A percentile compares a stretch with the other conserved stretches of the same genome.
Evolutionary conservation across 1,140 invertebrate genomes (phyloP).

Genomic region (Drosophila funebris): DNA sequence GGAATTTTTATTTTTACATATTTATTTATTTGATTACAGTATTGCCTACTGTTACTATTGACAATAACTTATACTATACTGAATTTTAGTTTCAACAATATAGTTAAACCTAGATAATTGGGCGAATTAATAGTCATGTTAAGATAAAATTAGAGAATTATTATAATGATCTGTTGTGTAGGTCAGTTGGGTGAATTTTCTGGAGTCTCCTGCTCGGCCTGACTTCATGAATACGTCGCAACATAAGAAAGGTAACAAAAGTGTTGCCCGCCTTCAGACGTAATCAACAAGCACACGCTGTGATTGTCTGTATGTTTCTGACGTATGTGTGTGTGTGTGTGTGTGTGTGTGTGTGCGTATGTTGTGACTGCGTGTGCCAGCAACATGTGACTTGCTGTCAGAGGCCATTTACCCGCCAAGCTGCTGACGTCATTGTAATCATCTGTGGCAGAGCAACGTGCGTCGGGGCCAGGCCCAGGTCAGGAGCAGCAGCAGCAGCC

Average conservation of each 20-base stretch:
- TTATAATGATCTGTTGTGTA: no score
- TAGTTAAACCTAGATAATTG: no score
- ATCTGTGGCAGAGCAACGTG: slow-evolving; percentile 14
- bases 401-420: slow-evolving; percentile 77
- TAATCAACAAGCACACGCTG: background rate
- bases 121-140: no score
- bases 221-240: no score
- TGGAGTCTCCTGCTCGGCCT: no score
- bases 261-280: slow-evolving; percentile 57
- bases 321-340: background rate
- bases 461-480: slow-evolving; percentile 29
- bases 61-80: no score
- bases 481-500: slow-evolving; percentile 18
- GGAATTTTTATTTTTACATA: no score
- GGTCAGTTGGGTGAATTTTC: no score
- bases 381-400: slow-evolving; percentile 73
- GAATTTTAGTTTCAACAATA: no score
- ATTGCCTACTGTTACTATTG: no score
- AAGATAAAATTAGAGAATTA: no score
- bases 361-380: slow-evolving; percentile 44
- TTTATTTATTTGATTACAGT: no score
- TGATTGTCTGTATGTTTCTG: background rate
- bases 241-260: background rate
- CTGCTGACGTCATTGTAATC: slow-evolving; percentile 74
- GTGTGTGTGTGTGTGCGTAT: slow-evolving; percentile 9